A percentile compares a stretch with the other conserved stretches of the same genome.
Evolutionary conservation across 2,888 invertebrate genomes (phyloP).

Genomic region (Lycia hirtaria): DNA sequence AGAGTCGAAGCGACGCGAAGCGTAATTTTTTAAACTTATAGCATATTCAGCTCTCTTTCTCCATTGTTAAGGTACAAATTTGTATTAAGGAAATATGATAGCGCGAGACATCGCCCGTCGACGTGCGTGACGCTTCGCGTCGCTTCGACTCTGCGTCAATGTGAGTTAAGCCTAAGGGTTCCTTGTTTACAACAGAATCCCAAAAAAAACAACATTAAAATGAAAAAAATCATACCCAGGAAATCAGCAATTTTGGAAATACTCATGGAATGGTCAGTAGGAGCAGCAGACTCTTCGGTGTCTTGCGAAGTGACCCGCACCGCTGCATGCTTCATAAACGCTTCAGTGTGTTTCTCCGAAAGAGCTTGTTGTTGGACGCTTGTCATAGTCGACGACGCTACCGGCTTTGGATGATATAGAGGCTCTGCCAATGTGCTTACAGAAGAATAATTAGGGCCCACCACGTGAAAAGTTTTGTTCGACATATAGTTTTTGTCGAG

Average conservation of each 20-base stretch:
- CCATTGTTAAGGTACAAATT: too few species aligned
- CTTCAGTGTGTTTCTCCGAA: slow-evolving; percentile 55
- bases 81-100: too few species aligned
- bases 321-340: slow-evolving; percentile 60
- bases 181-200: too few species aligned
- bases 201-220: too few species aligned
- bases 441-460: slow-evolving; percentile 5
- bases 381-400: slow-evolving; percentile 44
- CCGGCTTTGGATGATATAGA: slow-evolving; percentile 37
- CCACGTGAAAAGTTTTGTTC: neutral
- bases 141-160: too few species aligned
- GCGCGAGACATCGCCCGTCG: too few species aligned
- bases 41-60: too few species aligned
- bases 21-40: too few species aligned
- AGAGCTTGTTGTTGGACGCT: slow-evolving; percentile 10
- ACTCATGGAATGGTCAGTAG: slow-evolving; percentile 67
- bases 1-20: too few species aligned
- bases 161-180: too few species aligned
- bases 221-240: slow-evolving; percentile 72
- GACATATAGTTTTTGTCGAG: slow-evolving; percentile 9
- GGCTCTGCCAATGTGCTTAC: slow-evolving; percentile 12
- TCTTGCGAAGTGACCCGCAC: slow-evolving; percentile 59
- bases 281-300: slow-evolving; percentile 37
- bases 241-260: slow-evolving; percentile 76
- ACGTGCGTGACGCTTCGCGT: too few species aligned